Evolutionary conservation across 2,113 vertebrate genomes (phyloP).

Genomic region (Podocnemis expansa): DNA sequence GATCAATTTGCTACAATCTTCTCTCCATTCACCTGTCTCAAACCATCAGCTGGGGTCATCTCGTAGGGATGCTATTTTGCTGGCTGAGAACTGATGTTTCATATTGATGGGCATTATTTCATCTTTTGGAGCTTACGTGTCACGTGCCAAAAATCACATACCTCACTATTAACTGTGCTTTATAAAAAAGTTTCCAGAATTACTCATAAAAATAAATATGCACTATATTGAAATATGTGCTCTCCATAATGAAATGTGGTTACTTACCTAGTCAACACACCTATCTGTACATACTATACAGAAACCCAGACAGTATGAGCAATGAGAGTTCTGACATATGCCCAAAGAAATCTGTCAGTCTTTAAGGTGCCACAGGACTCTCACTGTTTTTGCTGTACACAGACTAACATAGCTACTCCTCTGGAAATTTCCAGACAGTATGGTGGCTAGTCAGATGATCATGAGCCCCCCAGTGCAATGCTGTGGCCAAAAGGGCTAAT

Average conservation of each 20-base stretch:
- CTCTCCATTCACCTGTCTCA: background rate
- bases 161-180: fast-evolving
- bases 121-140: fast-evolving
- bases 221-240: background rate
- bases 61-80: background rate
- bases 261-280: background rate
- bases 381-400: no score
- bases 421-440: no score
- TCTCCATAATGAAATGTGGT: background rate
- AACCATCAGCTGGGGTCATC: background rate
- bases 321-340: no score
- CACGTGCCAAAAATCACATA: fast-evolving
- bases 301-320: background rate
- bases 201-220: background rate
- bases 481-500: background rate
- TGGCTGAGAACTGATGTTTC: background rate
- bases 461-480: background rate
- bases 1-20: background rate
- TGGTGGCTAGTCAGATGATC: background rate
- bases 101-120: background rate
- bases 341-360: no score
- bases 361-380: no score
- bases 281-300: background rate
- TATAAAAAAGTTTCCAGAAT: background rate
- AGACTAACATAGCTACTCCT: no score